Percentiles rank a stretch among this genome's conserved stretches.
Evolutionary conservation across 2,113 vertebrate species (phyloP).

Genomic region (Casuarius casuarius): DNA sequence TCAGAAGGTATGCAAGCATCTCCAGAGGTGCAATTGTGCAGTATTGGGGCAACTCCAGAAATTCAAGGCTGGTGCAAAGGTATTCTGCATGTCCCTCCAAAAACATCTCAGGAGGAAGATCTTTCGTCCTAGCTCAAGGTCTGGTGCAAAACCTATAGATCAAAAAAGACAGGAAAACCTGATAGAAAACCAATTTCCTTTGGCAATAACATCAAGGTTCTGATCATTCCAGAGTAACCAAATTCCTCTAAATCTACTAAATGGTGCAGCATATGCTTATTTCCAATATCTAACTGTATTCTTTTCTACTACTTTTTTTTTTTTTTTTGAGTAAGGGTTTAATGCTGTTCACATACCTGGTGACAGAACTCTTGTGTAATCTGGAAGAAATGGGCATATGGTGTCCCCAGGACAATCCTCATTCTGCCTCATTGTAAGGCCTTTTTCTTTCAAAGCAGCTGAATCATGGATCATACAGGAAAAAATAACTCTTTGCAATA

Average conservation of each 20-base stretch:
- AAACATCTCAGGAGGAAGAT: not conserved
- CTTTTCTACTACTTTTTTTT: not conserved
- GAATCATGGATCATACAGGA: not conserved
- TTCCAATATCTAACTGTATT: not conserved
- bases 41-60: not conserved
- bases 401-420: not conserved
- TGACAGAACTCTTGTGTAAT: not conserved
- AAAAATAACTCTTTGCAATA: not conserved
- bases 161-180: not conserved
- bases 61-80: not conserved
- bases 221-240: not conserved
- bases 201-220: not conserved
- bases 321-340: not conserved
- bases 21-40: not conserved
- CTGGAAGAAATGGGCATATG: not conserved
- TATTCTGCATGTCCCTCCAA: not conserved
- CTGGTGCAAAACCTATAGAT: not conserved
- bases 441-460: not conserved
- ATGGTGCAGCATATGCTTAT: not conserved
- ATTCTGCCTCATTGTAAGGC: not conserved
- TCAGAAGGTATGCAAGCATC: rapidly evolving
- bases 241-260: not conserved
- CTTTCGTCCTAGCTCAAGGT: not conserved
- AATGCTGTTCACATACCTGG: not conserved
- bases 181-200: not conserved